phyloP scores from a whole-genome alignment of 30 jellyfish, hydroid and myxozoan genomes.

The Cassiopea andromeda region DNA sequence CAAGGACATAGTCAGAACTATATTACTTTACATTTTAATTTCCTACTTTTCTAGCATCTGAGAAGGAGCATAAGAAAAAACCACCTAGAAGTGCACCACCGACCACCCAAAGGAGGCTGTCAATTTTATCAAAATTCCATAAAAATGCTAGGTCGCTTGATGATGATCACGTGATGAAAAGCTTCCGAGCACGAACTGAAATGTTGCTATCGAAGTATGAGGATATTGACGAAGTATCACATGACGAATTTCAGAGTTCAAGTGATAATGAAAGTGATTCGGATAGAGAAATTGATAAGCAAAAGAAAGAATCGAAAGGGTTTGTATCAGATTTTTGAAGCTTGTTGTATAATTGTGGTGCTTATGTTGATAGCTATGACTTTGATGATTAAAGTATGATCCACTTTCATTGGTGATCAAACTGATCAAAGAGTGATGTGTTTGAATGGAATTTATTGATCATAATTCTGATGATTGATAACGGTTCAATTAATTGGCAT shows the following conservation, averaged over 20 bases:
- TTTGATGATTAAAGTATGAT: too few relatives aligned
- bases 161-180: slow-evolving; percentile 64
- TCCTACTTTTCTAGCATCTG: neutral
- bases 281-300: slow-evolving; percentile 1
- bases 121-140: slow-evolving; percentile 29
- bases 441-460: too few relatives aligned
- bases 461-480: too few relatives aligned
- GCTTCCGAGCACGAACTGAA: slow-evolving; percentile 75
- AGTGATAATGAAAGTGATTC: slow-evolving; percentile 55
- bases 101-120: neutral
- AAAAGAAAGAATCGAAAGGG: neutral
- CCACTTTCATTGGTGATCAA: too few relatives aligned
- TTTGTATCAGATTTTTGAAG: neutral
- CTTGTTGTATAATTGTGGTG: neutral
- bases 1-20: too few relatives aligned
- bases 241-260: slow-evolving; percentile 58
- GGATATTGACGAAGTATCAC: slow-evolving; percentile 80
- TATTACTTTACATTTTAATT: too few relatives aligned
- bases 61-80: neutral
- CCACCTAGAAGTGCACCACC: slow-evolving; percentile 67
- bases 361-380: neutral
- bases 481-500: too few relatives aligned
- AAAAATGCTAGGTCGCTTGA: slow-evolving; percentile 12
- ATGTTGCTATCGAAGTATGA: slow-evolving; percentile 66
- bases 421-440: too few relatives aligned